Conservation (phyloP, 2,888 invertebrate species). For the Schizotus pectinicornis region DNA sequence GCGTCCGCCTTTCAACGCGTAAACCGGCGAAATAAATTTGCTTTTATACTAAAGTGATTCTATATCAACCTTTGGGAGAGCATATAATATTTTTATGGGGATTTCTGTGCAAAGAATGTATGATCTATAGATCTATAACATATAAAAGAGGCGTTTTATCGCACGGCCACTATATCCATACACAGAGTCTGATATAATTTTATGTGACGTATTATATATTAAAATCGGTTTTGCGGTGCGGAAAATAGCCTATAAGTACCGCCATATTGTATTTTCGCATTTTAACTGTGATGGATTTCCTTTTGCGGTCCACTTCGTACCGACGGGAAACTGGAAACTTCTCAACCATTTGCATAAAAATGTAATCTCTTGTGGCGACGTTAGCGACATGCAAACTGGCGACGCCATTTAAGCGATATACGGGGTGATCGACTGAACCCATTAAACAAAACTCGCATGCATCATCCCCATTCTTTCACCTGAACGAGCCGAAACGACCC, state of each 20-base stretch:
- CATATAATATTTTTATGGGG: conserved; percentile 55
- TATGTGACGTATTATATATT: conserved; percentile 60
- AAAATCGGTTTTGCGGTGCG: conserved; percentile 59
- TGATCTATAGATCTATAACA: conserved; percentile 58
- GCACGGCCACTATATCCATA: conserved; percentile 47
- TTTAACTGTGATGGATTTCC: conserved; percentile 52
- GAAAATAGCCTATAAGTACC: conserved; percentile 60
- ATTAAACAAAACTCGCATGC: no score
- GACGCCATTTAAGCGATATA: conserved; percentile 23
- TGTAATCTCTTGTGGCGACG: conserved; percentile 37
- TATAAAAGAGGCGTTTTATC: conserved; percentile 56
- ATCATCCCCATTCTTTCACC: no score
- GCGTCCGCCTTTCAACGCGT: conserved; percentile 34
- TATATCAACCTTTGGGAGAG: conserved; percentile 41
- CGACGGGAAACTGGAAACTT: no score
- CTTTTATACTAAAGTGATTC: conserved; percentile 45
- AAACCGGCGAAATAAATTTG: conserved; percentile 44
- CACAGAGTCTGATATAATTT: conserved; percentile 55
- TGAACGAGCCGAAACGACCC: no score
- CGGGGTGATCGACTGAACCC: not conserved
- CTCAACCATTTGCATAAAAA: conserved; percentile 30
- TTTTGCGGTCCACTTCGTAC: conserved; percentile 18
- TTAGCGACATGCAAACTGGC: conserved; percentile 25
- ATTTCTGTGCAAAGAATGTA: conserved; percentile 52
- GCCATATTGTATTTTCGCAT: conserved; percentile 53